phyloP scores from a whole-genome alignment of 2,888 invertebrate species.

The Gastracanthus pulcherrimus region DNA sequence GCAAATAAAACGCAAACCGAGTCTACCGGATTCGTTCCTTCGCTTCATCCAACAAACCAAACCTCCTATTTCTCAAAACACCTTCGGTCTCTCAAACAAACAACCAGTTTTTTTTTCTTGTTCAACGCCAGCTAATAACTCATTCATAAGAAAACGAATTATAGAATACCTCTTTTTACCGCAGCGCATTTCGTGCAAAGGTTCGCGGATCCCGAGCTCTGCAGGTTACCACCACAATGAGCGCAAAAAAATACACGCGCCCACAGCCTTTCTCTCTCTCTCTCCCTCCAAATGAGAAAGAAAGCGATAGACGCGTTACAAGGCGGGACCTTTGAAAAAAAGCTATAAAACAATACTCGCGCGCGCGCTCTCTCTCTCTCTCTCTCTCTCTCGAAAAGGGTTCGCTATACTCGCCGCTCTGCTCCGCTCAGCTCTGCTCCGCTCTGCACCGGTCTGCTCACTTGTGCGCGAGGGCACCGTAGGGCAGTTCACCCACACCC shows the following conservation, averaged over 20 bases:
- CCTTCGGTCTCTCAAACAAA: too few species aligned
- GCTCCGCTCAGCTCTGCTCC: neutral
- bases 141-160: slow-evolving; percentile 30
- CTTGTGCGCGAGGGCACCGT: neutral
- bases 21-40: too few species aligned
- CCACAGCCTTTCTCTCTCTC: neutral
- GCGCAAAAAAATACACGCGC: neutral
- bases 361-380: too few species aligned
- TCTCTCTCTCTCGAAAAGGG: slow-evolving; percentile 51
- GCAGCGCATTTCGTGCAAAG: slow-evolving; percentile 10
- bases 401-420: neutral
- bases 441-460: neutral
- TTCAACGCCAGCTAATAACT: slow-evolving; percentile 48
- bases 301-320: slow-evolving; percentile 49
- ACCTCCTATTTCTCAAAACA: too few species aligned
- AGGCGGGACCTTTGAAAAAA: slow-evolving; percentile 59
- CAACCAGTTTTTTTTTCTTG: neutral
- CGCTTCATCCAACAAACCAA: too few species aligned
- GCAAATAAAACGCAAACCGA: too few species aligned
- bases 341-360: slow-evolving; percentile 57
- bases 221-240: neutral
- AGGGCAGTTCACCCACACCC: neutral
- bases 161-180: slow-evolving; percentile 27
- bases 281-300: slow-evolving; percentile 49
- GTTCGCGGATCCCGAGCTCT: slow-evolving; percentile 9